Evolutionary conservation across 2,797 vertebrate genomes (phyloP).

Genomic region (Cercopithecus mitis): DNA sequence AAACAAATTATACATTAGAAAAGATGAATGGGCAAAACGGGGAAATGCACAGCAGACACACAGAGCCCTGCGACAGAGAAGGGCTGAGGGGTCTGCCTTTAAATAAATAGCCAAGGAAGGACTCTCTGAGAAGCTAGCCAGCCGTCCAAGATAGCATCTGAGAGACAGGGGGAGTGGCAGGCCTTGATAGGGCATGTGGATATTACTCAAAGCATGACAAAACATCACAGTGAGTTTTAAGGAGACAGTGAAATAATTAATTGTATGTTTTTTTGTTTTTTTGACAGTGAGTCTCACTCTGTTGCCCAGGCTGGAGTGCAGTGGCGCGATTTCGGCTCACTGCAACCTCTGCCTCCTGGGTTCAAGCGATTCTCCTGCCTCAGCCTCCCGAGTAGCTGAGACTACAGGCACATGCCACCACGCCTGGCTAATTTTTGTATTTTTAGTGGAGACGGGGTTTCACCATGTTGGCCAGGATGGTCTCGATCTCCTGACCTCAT

Average conservation of each 20-base stretch:
- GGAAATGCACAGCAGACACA: not conserved
- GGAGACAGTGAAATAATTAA: not conserved
- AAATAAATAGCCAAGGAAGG: no score
- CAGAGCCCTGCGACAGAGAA: rapidly evolving
- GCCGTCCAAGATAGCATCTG: rapidly evolving
- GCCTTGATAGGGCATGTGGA: not conserved
- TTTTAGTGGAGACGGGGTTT: not conserved
- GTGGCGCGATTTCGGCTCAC: not conserved
- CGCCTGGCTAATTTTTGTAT: rapidly evolving
- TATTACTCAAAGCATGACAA: not conserved
- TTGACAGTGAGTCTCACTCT: not conserved
- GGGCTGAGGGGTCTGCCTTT: no score
- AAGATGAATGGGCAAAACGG: not conserved
- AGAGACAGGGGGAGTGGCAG: no score
- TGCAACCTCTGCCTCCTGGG: not conserved
- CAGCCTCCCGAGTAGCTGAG: not conserved
- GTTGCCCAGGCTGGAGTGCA: not conserved
- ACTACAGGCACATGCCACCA: not conserved
- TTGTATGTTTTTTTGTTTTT: no score
- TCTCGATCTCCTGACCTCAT: not conserved
- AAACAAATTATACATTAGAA: not conserved
- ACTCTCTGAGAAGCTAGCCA: not conserved
- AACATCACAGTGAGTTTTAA: not conserved
- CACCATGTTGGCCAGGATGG: not conserved
- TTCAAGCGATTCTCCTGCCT: not conserved